Evolutionary conservation across 2,888 invertebrate species (phyloP), one percentile per base, ranked within the genome.

Genomic region (Phlogophora meticulosa): DNA sequence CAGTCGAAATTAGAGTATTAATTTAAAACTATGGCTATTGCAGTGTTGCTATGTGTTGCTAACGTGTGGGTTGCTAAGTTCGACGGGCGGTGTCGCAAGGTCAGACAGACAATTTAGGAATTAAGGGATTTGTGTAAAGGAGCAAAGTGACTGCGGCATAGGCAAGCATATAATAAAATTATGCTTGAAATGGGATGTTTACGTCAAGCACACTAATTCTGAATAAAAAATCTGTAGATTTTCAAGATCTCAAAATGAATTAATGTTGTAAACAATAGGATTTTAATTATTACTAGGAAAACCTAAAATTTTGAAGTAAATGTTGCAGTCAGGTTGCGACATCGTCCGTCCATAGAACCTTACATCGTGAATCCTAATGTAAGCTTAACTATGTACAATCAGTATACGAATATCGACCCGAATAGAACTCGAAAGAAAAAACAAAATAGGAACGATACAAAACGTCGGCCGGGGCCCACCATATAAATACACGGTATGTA

Each of bases 391-490:
- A 95, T 95, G 90, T 95, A 95, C 95, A 95, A 90, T 92, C 90
- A 92, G 90, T 92, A 91, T 92, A 92, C 90, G 91, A 90, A 90
- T 88, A 92, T 93, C 93, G 94, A 94, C 93, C 93, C 94, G 94
- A 93, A 91, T 91, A 91, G 93, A 93, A 93, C 93, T 93, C 93
- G 93, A 94, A 91, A 93, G 92, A 87, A 92, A 73, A 93, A 94
- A 94, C 92, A 94, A 94, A 94, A 94, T 95, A 95, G 95, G 95
- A 95, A 95, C 95, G 93, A 95, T 94, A 95, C 92, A 93, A 94
- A 94, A 94, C 88, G 89, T 89, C 87, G 86, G 89, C 88, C 89
- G 87, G 81, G 87, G 86, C 83, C 85, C 84, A 83, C 86, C 84
- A 89, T 91, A 93, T 94, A 94, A 94, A 94, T 93, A 95, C 91